Evolutionary conservation across 2,113 vertebrate genomes (phyloP).

Genomic region (Dicerorhinus sumatrensis): DNA sequence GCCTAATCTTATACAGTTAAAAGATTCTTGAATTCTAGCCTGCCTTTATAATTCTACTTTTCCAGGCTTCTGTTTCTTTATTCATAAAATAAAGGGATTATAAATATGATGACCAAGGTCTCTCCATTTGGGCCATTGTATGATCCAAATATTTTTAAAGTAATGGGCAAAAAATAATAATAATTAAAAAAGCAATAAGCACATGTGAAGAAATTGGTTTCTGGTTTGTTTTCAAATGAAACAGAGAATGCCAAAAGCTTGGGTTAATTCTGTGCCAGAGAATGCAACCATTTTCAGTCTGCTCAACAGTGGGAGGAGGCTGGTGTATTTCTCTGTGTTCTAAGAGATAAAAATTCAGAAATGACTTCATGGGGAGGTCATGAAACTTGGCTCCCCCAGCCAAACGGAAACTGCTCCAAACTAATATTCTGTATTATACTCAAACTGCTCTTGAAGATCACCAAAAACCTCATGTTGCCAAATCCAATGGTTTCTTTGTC

Average conservation of each 20-base stretch:
- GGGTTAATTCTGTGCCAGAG: not conserved
- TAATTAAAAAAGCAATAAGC: not conserved
- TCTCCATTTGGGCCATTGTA: not conserved
- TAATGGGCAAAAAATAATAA: not conserved
- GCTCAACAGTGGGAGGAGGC: not conserved
- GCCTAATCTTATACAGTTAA: not conserved
- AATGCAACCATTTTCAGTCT: not conserved
- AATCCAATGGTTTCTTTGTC: not conserved
- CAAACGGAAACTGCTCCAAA: not conserved
- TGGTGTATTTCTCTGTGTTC: not conserved
- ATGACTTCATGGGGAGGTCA: not conserved
- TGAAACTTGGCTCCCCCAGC: not conserved
- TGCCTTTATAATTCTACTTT: not conserved
- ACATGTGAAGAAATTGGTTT: not conserved
- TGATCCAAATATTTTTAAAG: not conserved
- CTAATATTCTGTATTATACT: not conserved
- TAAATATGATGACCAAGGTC: not conserved
- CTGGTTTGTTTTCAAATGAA: not conserved
- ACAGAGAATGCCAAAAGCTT: not conserved
- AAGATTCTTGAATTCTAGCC: not conserved
- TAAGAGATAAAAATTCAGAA: slow-evolving; percentile 19
- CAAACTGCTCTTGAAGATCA: not conserved
- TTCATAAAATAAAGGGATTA: not conserved
- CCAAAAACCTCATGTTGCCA: not conserved
- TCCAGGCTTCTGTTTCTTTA: not conserved